These are phyloP conservation scores for Thalassarche chlororhynchos DNA, from an alignment of 2,113 vertebrate genomes.

Conservation along the genomic window DNA sequence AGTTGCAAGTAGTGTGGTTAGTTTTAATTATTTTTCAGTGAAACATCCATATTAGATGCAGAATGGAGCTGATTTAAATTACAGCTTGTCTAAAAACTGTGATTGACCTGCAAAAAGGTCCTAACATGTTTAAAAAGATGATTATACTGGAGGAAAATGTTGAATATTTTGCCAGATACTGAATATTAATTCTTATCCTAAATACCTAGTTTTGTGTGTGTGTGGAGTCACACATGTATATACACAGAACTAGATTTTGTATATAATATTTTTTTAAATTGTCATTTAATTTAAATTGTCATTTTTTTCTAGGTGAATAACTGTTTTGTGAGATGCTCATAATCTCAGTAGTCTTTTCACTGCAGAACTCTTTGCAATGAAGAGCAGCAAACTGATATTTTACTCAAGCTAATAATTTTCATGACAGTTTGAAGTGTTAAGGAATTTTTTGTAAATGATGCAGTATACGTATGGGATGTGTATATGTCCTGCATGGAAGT, in stretches of 20 bases:
- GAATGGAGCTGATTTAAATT: constrained; percentile 66
- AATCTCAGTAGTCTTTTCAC: not conserved
- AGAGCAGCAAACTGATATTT: not conserved
- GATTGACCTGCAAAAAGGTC: constrained; percentile 56
- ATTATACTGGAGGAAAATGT: constrained; percentile 19
- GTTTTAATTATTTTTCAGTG: constrained; percentile 56
- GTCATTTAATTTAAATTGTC: not conserved
- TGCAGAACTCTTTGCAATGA: not conserved
- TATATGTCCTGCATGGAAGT: not conserved
- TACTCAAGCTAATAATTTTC: not conserved
- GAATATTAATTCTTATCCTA: constrained; percentile 22
- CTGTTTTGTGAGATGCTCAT: not conserved
- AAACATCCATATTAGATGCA: constrained; percentile 27
- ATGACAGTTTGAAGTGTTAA: not conserved
- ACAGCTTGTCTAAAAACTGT: constrained; percentile 54
- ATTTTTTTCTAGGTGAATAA: not conserved
- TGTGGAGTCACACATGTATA: not conserved
- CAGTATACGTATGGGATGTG: not conserved
- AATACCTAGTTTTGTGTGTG: not conserved
- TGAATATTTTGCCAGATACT: not conserved
- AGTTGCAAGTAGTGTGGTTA: not conserved
- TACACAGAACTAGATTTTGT: not conserved
- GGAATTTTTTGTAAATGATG: not conserved
- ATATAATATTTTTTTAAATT: not conserved
- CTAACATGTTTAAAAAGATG: constrained; percentile 35